Evolutionary conservation across 2,888 invertebrate genomes (phyloP), one percentile per base, ranked within the genome.

Genomic region (Rhingia rostrata): DNA sequence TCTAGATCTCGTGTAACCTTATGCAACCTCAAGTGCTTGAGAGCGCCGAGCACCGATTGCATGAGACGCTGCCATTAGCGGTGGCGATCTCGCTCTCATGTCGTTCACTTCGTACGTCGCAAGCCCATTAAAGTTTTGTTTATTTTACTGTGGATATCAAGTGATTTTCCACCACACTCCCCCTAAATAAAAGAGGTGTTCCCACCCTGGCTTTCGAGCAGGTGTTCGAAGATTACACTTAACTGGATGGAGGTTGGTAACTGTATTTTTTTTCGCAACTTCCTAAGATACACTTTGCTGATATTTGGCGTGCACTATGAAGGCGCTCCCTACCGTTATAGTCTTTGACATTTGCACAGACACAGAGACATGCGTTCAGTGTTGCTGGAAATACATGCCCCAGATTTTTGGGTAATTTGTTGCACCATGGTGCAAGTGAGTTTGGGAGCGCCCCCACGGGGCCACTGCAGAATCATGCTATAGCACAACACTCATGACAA

Each of bases 331-430:
- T 61, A 41, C 61, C 61, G 60, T 75, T 67, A 69, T 82, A 64
- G 58, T 45, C 81, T 74, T 82, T 75, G 81, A 64, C 81, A 77
- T 77, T 82, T 82, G 43, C 70, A 37, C 56, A 43, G 39, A 33
- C 47, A 12, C 47, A 61, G 58, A 41, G 43, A 60, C 69, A 74
- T 84, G 79, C 79, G 83, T 83, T 73, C 45, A 14, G 30, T 58
- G 67, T 33, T 72, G 66, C 41, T 22, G 47, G 67, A 69, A 73
- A 74, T 69, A 84, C 69, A 84, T 84, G 83, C 64, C 83, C 83
- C 45, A 84, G 83, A 84, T 84, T 84, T 84, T 32, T 1, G 22
- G 83, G 73, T 83, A 78, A 73, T 78, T 49, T 83, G 63, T 72
- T 61, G 61, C 60, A 41, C n/a, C 9, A 37, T 7, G 4, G 10